phyloP scores from a whole-genome alignment of 2,113 vertebrate species.

The Pedionomus torquatus region DNA sequence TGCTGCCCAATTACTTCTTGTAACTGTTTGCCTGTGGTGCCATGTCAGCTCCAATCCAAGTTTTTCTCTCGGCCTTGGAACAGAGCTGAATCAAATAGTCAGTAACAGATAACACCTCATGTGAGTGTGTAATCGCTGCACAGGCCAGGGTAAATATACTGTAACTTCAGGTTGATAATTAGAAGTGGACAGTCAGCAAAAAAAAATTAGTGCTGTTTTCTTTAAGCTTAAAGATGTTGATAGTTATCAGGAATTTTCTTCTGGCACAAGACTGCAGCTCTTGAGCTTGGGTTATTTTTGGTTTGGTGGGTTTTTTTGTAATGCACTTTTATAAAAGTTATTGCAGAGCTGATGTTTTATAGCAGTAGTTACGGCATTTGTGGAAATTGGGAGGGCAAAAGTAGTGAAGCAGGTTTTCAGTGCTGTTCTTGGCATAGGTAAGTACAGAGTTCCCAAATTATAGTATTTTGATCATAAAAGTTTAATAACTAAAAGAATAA shows the following conservation, averaged over 20 bases:
- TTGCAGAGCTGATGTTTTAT: background rate
- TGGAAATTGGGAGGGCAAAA: background rate
- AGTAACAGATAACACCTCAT: background rate
- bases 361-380: background rate
- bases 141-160: background rate
- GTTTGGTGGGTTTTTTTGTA: background rate
- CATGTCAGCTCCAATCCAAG: background rate
- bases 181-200: background rate
- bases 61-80: background rate
- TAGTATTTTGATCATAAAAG: background rate
- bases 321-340: background rate
- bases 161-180: background rate
- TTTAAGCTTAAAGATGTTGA: background rate
- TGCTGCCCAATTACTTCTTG: conserved; percentile 9
- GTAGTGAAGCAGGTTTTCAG: background rate
- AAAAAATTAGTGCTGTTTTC: background rate
- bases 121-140: background rate
- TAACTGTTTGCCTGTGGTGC: background rate
- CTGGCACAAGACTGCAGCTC: background rate
- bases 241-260: background rate
- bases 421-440: background rate
- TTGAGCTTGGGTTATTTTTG: background rate
- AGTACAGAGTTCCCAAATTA: background rate
- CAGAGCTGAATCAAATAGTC: background rate
- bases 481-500: background rate